Conservation (phyloP, 2,888 invertebrate species). For the Nesidiocoris tenuis region DNA sequence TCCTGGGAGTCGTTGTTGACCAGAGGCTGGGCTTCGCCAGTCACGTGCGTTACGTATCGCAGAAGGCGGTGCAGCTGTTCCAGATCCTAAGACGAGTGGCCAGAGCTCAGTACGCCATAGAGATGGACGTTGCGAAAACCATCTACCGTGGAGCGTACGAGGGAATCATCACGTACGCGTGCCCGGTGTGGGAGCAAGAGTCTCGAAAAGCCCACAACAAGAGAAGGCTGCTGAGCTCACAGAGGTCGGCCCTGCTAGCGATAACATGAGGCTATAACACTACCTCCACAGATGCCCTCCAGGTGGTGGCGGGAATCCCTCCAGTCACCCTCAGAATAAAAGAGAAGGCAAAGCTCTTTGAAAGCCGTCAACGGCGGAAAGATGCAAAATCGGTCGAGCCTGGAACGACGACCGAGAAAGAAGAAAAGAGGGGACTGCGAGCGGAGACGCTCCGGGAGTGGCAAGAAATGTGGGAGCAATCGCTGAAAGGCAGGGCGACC, state of each 20-base stretch:
- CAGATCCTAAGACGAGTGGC: not conserved
- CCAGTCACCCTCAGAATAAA: no score
- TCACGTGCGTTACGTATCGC: not conserved
- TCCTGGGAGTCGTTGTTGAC: not conserved
- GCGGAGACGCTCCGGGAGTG: no score
- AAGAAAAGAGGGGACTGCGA: no score
- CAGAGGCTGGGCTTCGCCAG: not conserved
- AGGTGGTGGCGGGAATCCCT: not conserved
- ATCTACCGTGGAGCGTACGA: not conserved
- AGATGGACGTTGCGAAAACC: not conserved
- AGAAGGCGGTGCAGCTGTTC: not conserved
- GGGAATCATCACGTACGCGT: not conserved
- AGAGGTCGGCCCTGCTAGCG: not conserved
- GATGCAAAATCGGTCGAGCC: no score
- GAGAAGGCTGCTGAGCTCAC: not conserved
- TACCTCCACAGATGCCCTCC: not conserved
- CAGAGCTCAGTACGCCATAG: not conserved
- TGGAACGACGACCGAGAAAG: no score
- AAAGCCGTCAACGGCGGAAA: no score
- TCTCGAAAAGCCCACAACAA: not conserved
- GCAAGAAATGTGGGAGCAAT: no score
- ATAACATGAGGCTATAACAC: not conserved
- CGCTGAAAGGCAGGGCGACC: no score
- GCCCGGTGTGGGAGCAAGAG: not conserved
- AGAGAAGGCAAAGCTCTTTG: no score